These are phyloP conservation scores for Corydoras maculifer DNA, from an alignment of 2,113 vertebrate species.

Conservation along the genomic window DNA sequence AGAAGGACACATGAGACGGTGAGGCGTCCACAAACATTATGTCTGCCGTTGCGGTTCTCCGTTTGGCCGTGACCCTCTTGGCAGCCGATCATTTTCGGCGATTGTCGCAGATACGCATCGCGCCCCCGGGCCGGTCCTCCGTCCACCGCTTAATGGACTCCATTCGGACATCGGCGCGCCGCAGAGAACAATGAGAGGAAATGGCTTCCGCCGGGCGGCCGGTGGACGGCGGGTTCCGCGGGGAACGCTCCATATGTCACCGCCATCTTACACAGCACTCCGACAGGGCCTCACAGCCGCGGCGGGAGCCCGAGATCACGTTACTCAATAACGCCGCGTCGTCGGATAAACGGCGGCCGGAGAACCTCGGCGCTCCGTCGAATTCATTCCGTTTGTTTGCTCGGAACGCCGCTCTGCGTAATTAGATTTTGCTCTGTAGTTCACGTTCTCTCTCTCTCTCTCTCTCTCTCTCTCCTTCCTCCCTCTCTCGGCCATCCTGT, in stretches of 20 bases:
- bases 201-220: conserved; percentile 35
- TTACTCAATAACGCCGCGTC: conserved; percentile 35
- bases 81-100: conserved; percentile 38
- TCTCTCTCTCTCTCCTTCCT: conserved; percentile 1
- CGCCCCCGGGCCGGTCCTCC: conserved; percentile 26
- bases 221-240: conserved; percentile 30
- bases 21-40: too few species aligned
- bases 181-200: conserved; percentile 44
- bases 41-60: neutral
- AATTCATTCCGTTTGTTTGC: neutral
- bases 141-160: conserved; percentile 31
- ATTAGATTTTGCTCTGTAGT: too few species aligned
- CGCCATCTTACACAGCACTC: conserved; percentile 38
- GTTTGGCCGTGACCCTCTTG: conserved; percentile 8
- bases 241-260: conserved; percentile 50
- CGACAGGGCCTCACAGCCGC: conserved; percentile 9
- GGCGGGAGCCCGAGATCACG: conserved; percentile 8
- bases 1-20: too few species aligned
- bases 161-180: conserved; percentile 31
- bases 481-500: conserved; percentile 32
- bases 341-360: conserved; percentile 29
- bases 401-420: neutral
- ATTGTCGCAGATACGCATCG: conserved; percentile 40
- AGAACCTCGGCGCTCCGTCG: conserved; percentile 1
- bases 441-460: conserved; percentile 5